Conservation (phyloP, 2,797 vertebrate genomes). For the Lindbergichthys nudifrons region DNA sequence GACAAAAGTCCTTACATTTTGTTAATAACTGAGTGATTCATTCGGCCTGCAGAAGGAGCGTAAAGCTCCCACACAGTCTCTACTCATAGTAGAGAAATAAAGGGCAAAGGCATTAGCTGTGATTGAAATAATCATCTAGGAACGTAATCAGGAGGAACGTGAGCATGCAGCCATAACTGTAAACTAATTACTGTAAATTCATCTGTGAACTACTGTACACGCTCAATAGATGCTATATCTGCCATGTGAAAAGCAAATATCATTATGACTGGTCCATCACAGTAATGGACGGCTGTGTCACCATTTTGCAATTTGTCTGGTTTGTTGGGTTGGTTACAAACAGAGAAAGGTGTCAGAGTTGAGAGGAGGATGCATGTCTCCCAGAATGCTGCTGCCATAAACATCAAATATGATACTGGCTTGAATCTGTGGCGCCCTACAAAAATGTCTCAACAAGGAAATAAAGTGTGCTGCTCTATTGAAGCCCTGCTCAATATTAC, state of each 20-base stretch:
- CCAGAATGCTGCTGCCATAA: slow-evolving; percentile 15
- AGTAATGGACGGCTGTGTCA: slow-evolving; percentile 2
- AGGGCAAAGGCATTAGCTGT: not conserved
- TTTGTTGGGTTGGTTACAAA: slow-evolving; percentile 9
- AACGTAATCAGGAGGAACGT: slow-evolving; percentile 12
- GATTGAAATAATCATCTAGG: slow-evolving; percentile 30
- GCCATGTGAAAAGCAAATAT: not conserved
- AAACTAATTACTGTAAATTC: slow-evolving; percentile 28
- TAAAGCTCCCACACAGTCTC: slow-evolving; percentile 9
- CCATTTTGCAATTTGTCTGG: slow-evolving; percentile 1
- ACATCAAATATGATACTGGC: slow-evolving; percentile 4
- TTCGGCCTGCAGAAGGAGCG: slow-evolving; percentile 17
- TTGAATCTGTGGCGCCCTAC: slow-evolving; percentile 8
- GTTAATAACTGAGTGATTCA: slow-evolving; percentile 16
- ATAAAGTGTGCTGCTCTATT: slow-evolving; percentile 29
- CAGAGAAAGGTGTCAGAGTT: not conserved
- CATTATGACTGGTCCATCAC: slow-evolving; percentile 17
- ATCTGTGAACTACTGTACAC: slow-evolving; percentile 26
- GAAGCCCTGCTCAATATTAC: slow-evolving; percentile 8
- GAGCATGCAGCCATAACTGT: not conserved
- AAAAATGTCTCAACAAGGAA: slow-evolving; percentile 28
- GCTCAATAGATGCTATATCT: not conserved
- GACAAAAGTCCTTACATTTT: slow-evolving; percentile 2
- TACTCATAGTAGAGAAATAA: not conserved
- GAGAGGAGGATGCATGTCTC: not conserved